Conservation (phyloP, 1,140 invertebrate genomes). For the Danaus plexippus region DNA sequence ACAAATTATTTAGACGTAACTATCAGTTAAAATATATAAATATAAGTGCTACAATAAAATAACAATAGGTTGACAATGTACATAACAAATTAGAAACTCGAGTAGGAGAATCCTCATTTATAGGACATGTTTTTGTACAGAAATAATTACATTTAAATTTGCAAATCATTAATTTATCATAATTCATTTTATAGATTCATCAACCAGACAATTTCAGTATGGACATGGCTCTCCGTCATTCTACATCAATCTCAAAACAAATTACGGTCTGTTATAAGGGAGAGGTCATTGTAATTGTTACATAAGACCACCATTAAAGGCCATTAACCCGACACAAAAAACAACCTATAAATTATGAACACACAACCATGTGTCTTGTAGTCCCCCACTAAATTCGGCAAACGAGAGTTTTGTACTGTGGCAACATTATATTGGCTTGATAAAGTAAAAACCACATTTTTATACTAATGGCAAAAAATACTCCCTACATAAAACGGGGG, state of each 20-base stretch:
- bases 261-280: constrained; percentile 21
- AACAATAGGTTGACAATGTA: too few relatives aligned
- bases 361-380: constrained; percentile 22
- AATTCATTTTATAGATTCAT: too few relatives aligned
- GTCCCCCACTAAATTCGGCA: constrained; percentile 20
- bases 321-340: constrained; percentile 28
- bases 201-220: constrained; percentile 1
- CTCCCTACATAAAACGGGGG: constrained; percentile 14
- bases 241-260: constrained; percentile 24
- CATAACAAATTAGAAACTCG: too few relatives aligned
- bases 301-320: constrained; percentile 28
- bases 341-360: constrained; percentile 26
- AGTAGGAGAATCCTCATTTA: too few relatives aligned
- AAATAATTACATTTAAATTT: too few relatives aligned
- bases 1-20: constrained; percentile 32
- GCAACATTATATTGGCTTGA: constrained; percentile 18
- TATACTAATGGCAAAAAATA: constrained; percentile 19
- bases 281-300: constrained; percentile 29
- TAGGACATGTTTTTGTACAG: too few relatives aligned
- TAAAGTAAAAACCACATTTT: constrained; percentile 21
- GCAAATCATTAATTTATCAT: too few relatives aligned
- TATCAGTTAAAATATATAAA: too few relatives aligned
- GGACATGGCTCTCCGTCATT: constrained; percentile 7
- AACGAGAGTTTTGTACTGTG: constrained; percentile 19
- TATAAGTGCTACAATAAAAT: too few relatives aligned